Base-by-base conservation (phyloP, 35 echinoderm and acorn worm genomes). In the Lytechinus variegatus region DNA sequence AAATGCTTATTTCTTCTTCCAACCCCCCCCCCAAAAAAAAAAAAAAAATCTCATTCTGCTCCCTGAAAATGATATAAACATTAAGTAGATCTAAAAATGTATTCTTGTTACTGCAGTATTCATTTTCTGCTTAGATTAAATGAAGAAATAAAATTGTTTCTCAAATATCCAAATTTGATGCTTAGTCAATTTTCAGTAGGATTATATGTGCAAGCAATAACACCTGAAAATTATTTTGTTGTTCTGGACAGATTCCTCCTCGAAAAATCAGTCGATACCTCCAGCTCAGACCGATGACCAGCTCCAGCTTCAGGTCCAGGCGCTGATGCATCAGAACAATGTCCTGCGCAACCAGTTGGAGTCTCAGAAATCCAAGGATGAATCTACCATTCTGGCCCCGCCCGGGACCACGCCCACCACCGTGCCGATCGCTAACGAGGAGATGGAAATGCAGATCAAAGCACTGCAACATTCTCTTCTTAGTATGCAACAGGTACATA, bases 401-500 rank as follows among this genome's bases (percentile, higher is more conserved):
- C 92, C 92, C 13, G 55, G 92, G 9, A 57, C 92, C 92, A 93
- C 92, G 52, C 92, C 92, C 13, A 10, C 21, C 6, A 10, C 10
- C 28, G 27, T 54, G 27, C 92, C 92, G 2, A 44, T 54, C 52
- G 16, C 88, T 33, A 96, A 87, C 89, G 96, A 97, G 14, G 97
- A 98, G 87, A 99, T 97, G 54, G 98, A 99, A 52, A 99, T 97
- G 5, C 96, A 99, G 92, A 99, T 99, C 53, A 97, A 98, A 95
- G 98, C 98, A 19, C 86, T 99, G 29, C 98, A 99, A 72, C 94
- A 98, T 94, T 97, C 98, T 24, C 55, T 99, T 14, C 96, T 98
- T 11, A 95, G 96, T 60, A 97, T 98, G 95, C 98, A 99, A 94
- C 98, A 99, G 98, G 98, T 99, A 94, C 0, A 33, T 44, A 1